phyloP scores from a whole-genome alignment of 2,113 vertebrate species.

The Plecotus auritus region DNA sequence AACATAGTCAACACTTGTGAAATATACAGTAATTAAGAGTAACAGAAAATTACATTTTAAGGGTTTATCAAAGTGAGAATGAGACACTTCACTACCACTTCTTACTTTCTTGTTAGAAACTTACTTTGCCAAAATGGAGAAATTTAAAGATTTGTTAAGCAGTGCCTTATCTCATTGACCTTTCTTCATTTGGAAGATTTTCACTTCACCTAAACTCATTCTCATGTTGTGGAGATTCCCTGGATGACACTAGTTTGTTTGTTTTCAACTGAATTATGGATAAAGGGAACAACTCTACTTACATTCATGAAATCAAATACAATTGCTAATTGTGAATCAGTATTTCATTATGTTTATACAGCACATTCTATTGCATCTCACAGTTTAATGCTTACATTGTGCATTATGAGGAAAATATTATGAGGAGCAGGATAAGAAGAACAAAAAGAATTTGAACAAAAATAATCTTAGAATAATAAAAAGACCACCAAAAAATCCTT shows the following conservation, averaged over 20 bases:
- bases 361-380: not conserved
- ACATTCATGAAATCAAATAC: not conserved
- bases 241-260: not conserved
- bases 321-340: not conserved
- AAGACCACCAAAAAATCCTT: not conserved
- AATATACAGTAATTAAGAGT: constrained; percentile 79
- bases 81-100: constrained; percentile 67
- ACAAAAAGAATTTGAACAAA: not conserved
- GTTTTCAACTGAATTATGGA: not conserved
- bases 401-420: not conserved
- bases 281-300: not conserved
- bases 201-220: not conserved
- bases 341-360: not conserved
- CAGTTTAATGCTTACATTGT: not conserved
- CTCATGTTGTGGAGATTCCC: not conserved
- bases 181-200: not conserved
- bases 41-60: constrained; percentile 79
- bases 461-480: not conserved
- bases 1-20: constrained; percentile 78
- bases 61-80: constrained; percentile 77
- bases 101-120: constrained; percentile 65
- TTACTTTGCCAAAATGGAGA: constrained; percentile 57
- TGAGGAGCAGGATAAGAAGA: not conserved
- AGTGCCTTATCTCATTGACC: not conserved
- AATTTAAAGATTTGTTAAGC: constrained; percentile 28